Evolutionary conservation across 2,888 invertebrate species (phyloP).

Genomic region (Drosophila koepferae): DNA sequence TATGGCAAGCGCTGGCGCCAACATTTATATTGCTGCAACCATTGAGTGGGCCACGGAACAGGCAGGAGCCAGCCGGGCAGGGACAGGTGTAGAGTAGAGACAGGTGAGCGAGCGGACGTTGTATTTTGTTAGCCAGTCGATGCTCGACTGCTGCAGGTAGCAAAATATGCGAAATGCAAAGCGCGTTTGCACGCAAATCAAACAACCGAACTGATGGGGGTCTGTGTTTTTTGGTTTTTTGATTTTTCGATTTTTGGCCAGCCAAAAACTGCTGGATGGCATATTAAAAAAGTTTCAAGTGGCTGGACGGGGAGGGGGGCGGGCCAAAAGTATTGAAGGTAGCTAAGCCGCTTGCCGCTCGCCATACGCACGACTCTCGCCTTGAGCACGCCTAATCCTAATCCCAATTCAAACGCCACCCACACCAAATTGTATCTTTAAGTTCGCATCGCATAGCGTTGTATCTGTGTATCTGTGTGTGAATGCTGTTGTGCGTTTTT

Average conservation of each 20-base stretch:
- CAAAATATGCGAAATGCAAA: conserved; percentile 41
- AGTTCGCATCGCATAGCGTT: conserved; percentile 25
- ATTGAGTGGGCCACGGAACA: conserved; percentile 4
- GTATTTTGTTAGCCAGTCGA: conserved; percentile 2
- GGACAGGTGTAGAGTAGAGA: background rate
- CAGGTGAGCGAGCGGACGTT: conserved; percentile 3
- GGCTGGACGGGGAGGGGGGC: background rate
- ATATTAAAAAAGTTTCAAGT: conserved; percentile 60
- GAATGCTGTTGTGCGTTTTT: background rate
- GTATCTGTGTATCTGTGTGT: conserved; percentile 11
- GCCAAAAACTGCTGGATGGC: conserved; percentile 16
- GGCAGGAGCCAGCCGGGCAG: background rate
- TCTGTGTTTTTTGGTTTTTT: background rate
- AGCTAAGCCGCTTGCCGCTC: conserved; percentile 7
- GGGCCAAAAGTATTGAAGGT: conserved; percentile 8
- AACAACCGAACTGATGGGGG: conserved; percentile 32
- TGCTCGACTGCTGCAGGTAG: conserved; percentile 22
- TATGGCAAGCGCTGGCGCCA: conserved; percentile 54
- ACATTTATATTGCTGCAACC: conserved; percentile 53
- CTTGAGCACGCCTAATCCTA: conserved; percentile 47
- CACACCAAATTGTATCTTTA: conserved; percentile 55
- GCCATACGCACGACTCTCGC: conserved; percentile 27
- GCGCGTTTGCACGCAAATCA: conserved; percentile 49
- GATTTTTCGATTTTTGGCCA: background rate
- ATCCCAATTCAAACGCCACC: conserved; percentile 27